Evolutionary conservation across 2,113 vertebrate genomes (phyloP), one percentile per base, ranked within the genome.

Genomic region (Macroglossus sobrinus): DNA sequence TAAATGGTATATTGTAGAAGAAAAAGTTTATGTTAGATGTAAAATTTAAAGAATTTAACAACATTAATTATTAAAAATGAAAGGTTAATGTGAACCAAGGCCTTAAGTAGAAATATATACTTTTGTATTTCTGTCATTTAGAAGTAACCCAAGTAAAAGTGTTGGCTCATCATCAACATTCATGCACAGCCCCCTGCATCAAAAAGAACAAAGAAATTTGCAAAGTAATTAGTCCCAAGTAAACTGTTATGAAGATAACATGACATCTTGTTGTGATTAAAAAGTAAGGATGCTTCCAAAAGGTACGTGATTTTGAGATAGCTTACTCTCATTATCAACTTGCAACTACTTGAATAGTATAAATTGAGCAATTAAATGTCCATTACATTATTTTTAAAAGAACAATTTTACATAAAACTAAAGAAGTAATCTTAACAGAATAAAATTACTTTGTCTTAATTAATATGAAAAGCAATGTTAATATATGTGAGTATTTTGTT

Each of bases 81-180:
- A 81, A 81, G 72, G 78, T 45, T 33, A 95, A 47, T 10, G 9
- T 75, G 71, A 94, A 64, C 2, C 35, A 79, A 87, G 57, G 8
- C 5, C 43, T 53, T 94, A 86, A 26, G 22, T 35, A 84, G 33
- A 91, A 95, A 69, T 33, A 53, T 15, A 47, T 16, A 45, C 71
- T 69, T 95, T 59, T 91, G 30, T 40, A 63, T 86, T 94, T 92
- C 80, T 94, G 7, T 74, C 28, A 94, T 57, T 57, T 90, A 74
- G 33, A 94, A 90, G 33, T 74, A 90, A 75, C 35, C 26, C 33
- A 92, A 38, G 38, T 95, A 57, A 95, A 79, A 84, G 69, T 78
- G 2, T 57, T 81, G 57, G n/a, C 26, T 92, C 10, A 14, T 24
- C 33, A 61, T 90, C 57, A 87, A 82, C 53, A 84, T 72, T 84